phyloP scores from a whole-genome alignment of 2,113 vertebrate genomes.

The Microcebus jonahi region DNA sequence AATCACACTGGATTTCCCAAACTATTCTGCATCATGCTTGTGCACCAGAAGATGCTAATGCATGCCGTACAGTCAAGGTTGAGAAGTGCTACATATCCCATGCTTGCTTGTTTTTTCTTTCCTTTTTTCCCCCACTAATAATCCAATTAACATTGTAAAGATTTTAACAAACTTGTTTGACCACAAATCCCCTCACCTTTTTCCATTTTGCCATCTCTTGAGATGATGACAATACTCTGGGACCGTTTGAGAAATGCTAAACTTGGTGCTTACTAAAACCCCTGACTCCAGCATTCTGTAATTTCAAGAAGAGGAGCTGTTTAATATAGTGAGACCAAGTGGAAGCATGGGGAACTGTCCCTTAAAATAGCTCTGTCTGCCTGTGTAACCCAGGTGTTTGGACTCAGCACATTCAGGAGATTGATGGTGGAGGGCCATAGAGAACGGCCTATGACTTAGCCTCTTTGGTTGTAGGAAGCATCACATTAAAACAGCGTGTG shows the following conservation, averaged over 20 bases:
- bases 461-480: neutral
- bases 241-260: neutral
- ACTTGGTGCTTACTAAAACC: neutral
- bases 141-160: neutral
- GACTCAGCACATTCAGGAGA: constrained; percentile 15
- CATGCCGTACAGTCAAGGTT: neutral
- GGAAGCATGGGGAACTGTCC: neutral
- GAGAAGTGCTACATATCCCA: neutral
- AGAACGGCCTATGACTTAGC: neutral
- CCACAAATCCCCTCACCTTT: neutral
- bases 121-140: neutral
- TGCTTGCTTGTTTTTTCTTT: neutral
- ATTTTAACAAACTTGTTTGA: neutral
- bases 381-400: neutral
- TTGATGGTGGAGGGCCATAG: neutral
- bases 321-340: neutral
- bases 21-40: neutral
- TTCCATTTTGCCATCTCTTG: neutral
- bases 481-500: neutral
- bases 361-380: neutral
- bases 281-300: neutral
- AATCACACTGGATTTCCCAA: neutral
- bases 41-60: neutral
- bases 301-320: constrained; percentile 12
- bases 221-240: neutral